Base-by-base conservation (phyloP, 2,797 vertebrate genomes). In the Syncerus caffer region DNA sequence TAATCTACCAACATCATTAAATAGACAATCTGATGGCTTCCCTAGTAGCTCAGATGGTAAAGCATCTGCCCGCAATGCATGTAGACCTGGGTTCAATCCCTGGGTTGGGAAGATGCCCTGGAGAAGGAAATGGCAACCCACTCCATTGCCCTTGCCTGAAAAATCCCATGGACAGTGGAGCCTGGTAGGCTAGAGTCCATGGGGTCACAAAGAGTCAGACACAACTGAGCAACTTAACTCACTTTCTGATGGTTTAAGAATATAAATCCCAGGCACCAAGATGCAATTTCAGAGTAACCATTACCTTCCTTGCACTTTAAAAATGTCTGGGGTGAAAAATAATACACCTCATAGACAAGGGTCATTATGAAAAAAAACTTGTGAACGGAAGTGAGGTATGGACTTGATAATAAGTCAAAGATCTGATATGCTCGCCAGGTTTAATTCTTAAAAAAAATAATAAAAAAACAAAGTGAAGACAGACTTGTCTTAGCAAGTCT, bases 221-320 rank as follows among this genome's bases (percentile, higher is more conserved):
- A n/a, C 1, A 31, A n/a, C 7, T 64, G 60, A 64, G 60, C 7
- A 0, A 21, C n/a, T 67, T 67, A 64, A 34, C 17, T 71, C 64
- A 38, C n/a, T 71, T 34, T 21, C n/a, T 21, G n/a, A 38, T 71
- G 19, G 64, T 11, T 71, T 91, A 86, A 60, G 5, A 93, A 89
- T 93, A 88, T 89, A 96, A 92, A 57, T 74, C 21, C 6, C 74
- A 83, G 23, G 17, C n/a, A 10, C 6, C n/a, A 95, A 94, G 42
- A 85, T 90, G 55, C 10, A 87, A 78, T 90, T 84, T 96, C 79
- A 95, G 8, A 82, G 4, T 71, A 89, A 53, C 31, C 27, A 19
- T 79, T 85, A 13, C 86, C 6, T 85, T 79, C 90, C 79, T 57
- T 42, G 93, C 53, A 53, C 78, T 96, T 94, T 84, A 92, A 96